Evolutionary conservation across 2,797 vertebrate genomes (phyloP).

Genomic region (Acanthurus lineatus): DNA sequence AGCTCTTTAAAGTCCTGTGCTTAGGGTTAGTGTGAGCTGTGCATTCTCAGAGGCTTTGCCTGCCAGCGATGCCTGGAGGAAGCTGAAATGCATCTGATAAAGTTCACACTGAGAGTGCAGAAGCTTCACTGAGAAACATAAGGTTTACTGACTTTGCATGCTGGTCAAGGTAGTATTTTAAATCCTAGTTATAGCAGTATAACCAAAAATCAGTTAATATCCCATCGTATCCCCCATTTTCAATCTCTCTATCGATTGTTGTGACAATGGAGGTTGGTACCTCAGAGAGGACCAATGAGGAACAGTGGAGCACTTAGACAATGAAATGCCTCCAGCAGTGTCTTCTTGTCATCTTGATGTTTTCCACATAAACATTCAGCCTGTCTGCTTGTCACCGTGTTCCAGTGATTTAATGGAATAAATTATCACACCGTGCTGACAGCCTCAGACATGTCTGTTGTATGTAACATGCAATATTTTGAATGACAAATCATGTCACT

Average conservation of each 20-base stretch:
- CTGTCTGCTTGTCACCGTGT: constrained; percentile 62
- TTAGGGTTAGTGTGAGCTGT: constrained; percentile 41
- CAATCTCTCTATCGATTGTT: constrained; percentile 31
- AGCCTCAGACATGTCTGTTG: constrained; percentile 52
- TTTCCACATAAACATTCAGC: constrained; percentile 58
- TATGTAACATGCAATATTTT: constrained; percentile 48
- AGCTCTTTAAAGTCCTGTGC: constrained; percentile 21
- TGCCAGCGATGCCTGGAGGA: constrained; percentile 49
- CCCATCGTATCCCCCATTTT: background rate
- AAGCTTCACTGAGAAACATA: constrained; percentile 15
- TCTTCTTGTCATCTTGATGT: constrained; percentile 62
- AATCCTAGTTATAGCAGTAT: background rate
- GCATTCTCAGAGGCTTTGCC: constrained; percentile 55
- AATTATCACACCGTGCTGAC: constrained; percentile 64
- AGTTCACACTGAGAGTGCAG: constrained; percentile 29
- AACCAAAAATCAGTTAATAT: background rate
- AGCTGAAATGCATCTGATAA: constrained; percentile 41
- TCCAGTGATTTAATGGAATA: constrained; percentile 73
- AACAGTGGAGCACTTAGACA: constrained; percentile 44
- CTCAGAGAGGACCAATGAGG: constrained; percentile 14
- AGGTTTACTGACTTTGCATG: background rate
- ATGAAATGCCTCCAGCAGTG: constrained; percentile 55
- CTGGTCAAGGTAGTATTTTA: background rate
- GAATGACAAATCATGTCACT: constrained; percentile 55
- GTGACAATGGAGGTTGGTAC: constrained; percentile 26